Evolutionary conservation across 1,140 invertebrate genomes (phyloP), one percentile per base, ranked within the genome.

Genomic region (Pogonomyrmex barbatus): DNA sequence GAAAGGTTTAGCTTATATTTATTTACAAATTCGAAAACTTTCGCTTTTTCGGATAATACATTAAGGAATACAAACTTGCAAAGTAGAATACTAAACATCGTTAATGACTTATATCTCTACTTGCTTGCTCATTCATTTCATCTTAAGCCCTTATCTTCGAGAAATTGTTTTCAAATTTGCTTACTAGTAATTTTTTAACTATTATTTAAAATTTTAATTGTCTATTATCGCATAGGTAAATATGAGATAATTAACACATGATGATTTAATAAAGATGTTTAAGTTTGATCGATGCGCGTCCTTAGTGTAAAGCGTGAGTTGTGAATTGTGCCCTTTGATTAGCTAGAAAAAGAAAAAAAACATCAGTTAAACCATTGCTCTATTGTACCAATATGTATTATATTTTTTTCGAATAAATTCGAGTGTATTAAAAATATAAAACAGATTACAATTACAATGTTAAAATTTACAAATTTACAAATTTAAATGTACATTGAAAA

Each of bases 261-360:
- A 0, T 24, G 1, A 54, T 70, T 30, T 85, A 65, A 45, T 58
- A 82, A 77, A 47, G 50, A 52, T 86, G n/a, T 68, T 86, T 65
- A 85, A 14, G 42, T 79, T 60, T 12, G 39, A 56, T 45, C 30
- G 75, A 45, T 84, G 17, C 14, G 50, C 54, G 47, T 62, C 42
- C 63, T 83, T 84, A 87, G 45, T 79, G 76, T 50, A 78, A 89
- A 87, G 84, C 65, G 76, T 85, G 54, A 50, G 12, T 75, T 81
- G 60, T 84, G 87, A 62, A 50, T 47, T 56, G 45, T 45, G 12
- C 39, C 75, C 70, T 65, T 87, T 10, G 70, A 85, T 91, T 91
- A 92, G 78, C 92, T 92, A 24, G 88, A 78, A 91, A 91, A 56
- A 92, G 47, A 91, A 73, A 88, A 36, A 77, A 75, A 71, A 67